These are phyloP conservation scores for Lophius piscatorius DNA, from an alignment of 2,113 vertebrate genomes.

Conservation along the genomic window DNA sequence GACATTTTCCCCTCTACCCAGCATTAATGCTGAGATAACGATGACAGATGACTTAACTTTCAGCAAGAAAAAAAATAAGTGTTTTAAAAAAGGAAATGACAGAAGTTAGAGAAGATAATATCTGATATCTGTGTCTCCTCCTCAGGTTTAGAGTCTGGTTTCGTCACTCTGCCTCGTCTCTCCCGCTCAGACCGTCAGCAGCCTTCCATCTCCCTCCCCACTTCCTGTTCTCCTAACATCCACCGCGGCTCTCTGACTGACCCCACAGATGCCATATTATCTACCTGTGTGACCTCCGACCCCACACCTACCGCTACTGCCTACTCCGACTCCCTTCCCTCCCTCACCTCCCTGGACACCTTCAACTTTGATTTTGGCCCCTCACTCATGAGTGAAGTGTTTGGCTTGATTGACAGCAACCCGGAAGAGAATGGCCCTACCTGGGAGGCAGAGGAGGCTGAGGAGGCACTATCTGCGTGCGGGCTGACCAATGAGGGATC, in stretches of 20 bases:
- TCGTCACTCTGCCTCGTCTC: slow-evolving; percentile 91
- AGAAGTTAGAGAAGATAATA: too few relatives aligned
- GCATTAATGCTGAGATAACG: too few relatives aligned
- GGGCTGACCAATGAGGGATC: slow-evolving; percentile 62
- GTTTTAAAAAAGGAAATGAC: too few relatives aligned
- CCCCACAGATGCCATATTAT: slow-evolving; percentile 50
- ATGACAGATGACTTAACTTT: too few relatives aligned
- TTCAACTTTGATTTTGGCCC: slow-evolving; percentile 95
- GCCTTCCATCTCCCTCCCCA: slow-evolving; percentile 69
- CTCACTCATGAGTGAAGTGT: slow-evolving; percentile 94
- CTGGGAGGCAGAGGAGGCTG: slow-evolving; percentile 65
- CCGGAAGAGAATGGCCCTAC: slow-evolving; percentile 27
- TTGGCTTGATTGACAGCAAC: slow-evolving; percentile 84
- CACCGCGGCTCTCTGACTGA: slow-evolving; percentile 74
- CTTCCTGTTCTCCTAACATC: slow-evolving; percentile 61
- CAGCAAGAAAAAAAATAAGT: too few relatives aligned
- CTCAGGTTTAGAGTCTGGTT: slow-evolving; percentile 90
- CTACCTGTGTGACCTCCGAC: slow-evolving; percentile 78
- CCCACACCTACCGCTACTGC: slow-evolving; percentile 33
- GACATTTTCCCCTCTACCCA: too few relatives aligned
- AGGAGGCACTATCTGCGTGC: slow-evolving; percentile 53
- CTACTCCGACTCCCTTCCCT: slow-evolving; percentile 76
- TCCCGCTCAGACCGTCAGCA: slow-evolving; percentile 85
- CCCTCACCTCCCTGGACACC: slow-evolving; percentile 89
- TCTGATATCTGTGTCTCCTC: background rate